phyloP scores from a whole-genome alignment of 2,797 vertebrate species.

The Rhincodon typus region DNA sequence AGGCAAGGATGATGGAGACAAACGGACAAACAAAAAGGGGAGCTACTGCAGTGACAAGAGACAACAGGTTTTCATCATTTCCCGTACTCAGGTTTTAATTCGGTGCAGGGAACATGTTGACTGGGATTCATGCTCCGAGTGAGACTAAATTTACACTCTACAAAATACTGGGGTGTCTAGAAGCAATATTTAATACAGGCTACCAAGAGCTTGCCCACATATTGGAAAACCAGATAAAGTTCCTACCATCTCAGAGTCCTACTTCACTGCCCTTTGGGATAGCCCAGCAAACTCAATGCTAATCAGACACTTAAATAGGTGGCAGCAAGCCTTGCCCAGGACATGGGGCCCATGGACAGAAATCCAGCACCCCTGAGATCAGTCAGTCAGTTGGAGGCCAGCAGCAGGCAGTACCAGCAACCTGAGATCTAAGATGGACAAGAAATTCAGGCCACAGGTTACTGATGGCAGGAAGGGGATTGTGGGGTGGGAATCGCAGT shows the following conservation, averaged over 20 bases:
- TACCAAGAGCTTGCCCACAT: too few species aligned
- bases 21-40: background rate
- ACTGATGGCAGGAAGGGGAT: background rate
- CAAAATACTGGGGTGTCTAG: background rate
- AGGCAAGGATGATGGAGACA: background rate
- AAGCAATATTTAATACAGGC: too few species aligned
- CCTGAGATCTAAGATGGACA: background rate
- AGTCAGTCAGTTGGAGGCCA: background rate
- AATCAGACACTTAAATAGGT: too few species aligned
- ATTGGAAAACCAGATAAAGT: too few species aligned
- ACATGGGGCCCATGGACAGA: background rate
- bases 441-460: background rate
- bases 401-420: background rate
- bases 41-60: background rate
- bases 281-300: too few species aligned
- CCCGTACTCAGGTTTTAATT: background rate
- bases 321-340: background rate
- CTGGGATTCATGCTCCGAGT: background rate
- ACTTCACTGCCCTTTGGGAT: too few species aligned
- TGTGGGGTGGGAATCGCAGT: too few species aligned
- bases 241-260: too few species aligned
- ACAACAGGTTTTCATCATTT: background rate
- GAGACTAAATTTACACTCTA: background rate
- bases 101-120: background rate
- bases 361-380: background rate